Percentiles rank a stretch among this genome's conserved stretches.
phyloP scores from a whole-genome alignment of 37 sponge, comb jelly and placozoan genomes.

The Agelas oroides region DNA sequence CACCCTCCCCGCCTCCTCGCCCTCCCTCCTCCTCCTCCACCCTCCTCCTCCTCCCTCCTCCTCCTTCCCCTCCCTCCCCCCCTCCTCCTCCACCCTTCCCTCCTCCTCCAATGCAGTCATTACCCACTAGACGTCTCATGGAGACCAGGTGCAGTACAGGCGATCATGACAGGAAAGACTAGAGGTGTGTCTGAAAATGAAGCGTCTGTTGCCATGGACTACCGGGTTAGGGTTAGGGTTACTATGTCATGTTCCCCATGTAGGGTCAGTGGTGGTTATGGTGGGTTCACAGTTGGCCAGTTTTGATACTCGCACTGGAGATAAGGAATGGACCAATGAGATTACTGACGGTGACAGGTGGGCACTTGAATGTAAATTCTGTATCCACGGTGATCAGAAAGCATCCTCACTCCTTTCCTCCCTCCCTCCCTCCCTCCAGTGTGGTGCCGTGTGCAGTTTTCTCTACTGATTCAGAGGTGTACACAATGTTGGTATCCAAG shows the following conservation, averaged over 20 bases:
- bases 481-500: not conserved
- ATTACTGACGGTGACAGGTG: not conserved
- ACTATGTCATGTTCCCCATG: not conserved
- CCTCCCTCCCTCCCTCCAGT: too few relatives aligned
- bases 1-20: too few relatives aligned
- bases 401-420: too few relatives aligned
- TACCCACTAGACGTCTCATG: constrained; percentile 26
- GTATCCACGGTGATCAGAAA: too few relatives aligned
- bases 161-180: constrained; percentile 21
- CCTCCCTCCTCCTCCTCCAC: too few relatives aligned
- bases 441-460: not conserved
- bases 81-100: too few relatives aligned
- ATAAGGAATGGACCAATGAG: constrained; percentile 4
- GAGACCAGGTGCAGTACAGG: constrained; percentile 55
- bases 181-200: constrained; percentile 33
- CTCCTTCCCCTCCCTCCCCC: too few relatives aligned
- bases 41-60: too few relatives aligned
- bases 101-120: too few relatives aligned
- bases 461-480: not conserved
- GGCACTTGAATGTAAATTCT: too few relatives aligned
- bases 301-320: constrained; percentile 9
- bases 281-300: not conserved
- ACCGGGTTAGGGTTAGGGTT: too few relatives aligned
- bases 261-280: constrained; percentile 18
- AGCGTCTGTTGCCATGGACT: too few relatives aligned